phyloP scores from a whole-genome alignment of 2,888 invertebrate species.

The Zygothrica quintamaculata region DNA sequence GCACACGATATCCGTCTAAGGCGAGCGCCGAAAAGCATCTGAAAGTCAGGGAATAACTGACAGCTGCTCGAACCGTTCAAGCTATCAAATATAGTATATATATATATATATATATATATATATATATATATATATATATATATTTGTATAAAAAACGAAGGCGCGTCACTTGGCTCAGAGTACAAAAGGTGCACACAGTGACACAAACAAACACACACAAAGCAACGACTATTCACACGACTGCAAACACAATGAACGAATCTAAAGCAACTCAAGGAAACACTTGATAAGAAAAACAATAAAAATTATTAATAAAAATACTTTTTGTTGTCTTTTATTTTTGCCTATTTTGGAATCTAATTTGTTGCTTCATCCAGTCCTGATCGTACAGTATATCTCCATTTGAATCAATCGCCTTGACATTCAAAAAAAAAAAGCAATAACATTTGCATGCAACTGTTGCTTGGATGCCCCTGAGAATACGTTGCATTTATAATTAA shows the following conservation, averaged over 20 bases:
- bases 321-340: too few relatives aligned
- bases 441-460: background rate
- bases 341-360: too few relatives aligned
- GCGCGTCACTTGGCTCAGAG: conserved; percentile 60
- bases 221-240: conserved; percentile 36
- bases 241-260: conserved; percentile 16
- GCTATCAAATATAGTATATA: conserved; percentile 47
- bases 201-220: conserved; percentile 21
- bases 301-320: too few relatives aligned
- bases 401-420: too few relatives aligned
- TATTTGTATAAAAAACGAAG: conserved; percentile 57
- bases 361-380: too few relatives aligned
- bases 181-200: background rate
- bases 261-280: conserved; percentile 22
- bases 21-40: conserved; percentile 71
- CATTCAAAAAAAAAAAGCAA: background rate
- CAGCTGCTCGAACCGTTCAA: conserved; percentile 38
- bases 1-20: conserved; percentile 61
- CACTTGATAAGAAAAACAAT: conserved; percentile 71
- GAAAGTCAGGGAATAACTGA: conserved; percentile 52
- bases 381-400: too few relatives aligned
- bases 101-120: too few relatives aligned
- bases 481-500: conserved; percentile 15
- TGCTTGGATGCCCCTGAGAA: background rate
- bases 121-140: too few relatives aligned